Percentiles rank a stretch among this genome's conserved stretches.
Evolutionary conservation across 2,113 vertebrate genomes (phyloP).

Genomic region (Gopherus flavomarginatus): DNA sequence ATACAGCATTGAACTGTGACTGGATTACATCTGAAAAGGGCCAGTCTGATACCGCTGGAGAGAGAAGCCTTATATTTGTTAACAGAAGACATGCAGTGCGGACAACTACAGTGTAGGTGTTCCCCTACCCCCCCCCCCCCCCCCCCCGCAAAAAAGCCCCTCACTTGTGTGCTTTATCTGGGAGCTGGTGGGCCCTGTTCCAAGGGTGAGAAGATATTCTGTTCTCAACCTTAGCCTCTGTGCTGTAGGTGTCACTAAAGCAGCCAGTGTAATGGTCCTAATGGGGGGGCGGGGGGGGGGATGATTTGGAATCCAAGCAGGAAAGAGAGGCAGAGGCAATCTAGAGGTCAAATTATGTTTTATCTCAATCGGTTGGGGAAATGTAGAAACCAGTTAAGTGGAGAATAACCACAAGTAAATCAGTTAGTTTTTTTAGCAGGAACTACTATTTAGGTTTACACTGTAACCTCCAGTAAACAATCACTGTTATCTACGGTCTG

Average conservation of each 20-base stretch:
- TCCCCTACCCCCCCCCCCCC: rapidly evolving
- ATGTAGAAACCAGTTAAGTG: no score
- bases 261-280: background rate
- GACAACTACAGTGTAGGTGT: background rate
- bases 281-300: no score
- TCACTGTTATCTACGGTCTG: no score
- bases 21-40: background rate
- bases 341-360: no score
- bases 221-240: background rate
- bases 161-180: background rate
- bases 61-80: background rate
- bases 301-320: no score
- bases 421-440: no score
- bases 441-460: no score
- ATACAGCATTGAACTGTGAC: background rate
- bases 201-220: background rate
- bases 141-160: no score
- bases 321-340: no score
- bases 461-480: no score
- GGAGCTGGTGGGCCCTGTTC: background rate
- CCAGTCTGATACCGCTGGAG: background rate
- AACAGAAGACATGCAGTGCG: background rate
- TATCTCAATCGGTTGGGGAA: no score
- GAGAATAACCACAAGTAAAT: no score
- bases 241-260: background rate